Conservation (phyloP, 2,113 vertebrate species). For the Apistogramma diplotaenia region DNA sequence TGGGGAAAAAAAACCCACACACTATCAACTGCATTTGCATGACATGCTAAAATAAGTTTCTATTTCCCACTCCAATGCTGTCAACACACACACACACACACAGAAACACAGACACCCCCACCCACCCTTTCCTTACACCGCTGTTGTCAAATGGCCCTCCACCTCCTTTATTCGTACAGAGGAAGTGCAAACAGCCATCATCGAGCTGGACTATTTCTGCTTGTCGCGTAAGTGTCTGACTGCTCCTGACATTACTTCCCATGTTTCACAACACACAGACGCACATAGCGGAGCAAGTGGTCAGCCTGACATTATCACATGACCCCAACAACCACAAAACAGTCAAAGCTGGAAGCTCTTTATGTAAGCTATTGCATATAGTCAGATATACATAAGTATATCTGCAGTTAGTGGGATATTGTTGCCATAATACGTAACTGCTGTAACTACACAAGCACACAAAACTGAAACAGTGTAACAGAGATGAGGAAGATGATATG, state of each 20-base stretch:
- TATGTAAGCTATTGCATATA: slow-evolving; percentile 13
- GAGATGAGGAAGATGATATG: slow-evolving; percentile 22
- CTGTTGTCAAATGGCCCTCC: slow-evolving; percentile 49
- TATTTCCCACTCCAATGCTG: slow-evolving; percentile 16
- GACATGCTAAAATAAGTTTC: slow-evolving; percentile 46
- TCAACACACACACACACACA: neutral
- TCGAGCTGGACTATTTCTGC: slow-evolving; percentile 64
- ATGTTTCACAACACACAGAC: slow-evolving; percentile 78
- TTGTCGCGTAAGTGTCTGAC: slow-evolving; percentile 60
- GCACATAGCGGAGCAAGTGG: slow-evolving; percentile 59
- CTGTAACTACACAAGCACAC: neutral
- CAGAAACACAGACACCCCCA: neutral
- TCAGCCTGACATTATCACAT: slow-evolving; percentile 63
- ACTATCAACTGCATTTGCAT: slow-evolving; percentile 46
- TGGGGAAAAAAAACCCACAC: neutral
- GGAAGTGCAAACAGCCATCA: slow-evolving; percentile 67
- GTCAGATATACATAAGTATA: no score
- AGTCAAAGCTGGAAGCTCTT: slow-evolving; percentile 39
- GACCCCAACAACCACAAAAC: slow-evolving; percentile 53
- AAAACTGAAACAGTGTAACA: neutral
- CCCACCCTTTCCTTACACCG: slow-evolving; percentile 29
- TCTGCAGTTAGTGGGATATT: slow-evolving; percentile 15
- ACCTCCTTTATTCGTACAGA: slow-evolving; percentile 53
- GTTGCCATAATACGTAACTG: neutral
- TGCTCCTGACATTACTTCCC: slow-evolving; percentile 75